These are phyloP conservation scores for Ianthella basta DNA, from an alignment of 37 sponge, comb jelly and placozoan genomes.

Conservation along the genomic window DNA sequence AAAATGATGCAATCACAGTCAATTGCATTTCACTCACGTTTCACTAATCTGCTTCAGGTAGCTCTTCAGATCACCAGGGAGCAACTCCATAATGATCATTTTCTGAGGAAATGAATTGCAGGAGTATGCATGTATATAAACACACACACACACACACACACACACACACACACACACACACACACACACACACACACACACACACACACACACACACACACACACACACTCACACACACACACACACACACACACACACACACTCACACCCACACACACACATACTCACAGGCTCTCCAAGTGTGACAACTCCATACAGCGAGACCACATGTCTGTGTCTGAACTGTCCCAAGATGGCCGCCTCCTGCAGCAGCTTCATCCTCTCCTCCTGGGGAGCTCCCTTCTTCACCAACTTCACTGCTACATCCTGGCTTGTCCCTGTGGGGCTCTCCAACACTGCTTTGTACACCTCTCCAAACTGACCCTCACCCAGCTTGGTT, in stretches of 20 bases:
- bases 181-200: no score
- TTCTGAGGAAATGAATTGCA: not conserved
- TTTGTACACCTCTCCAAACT: slow-evolving; percentile 20
- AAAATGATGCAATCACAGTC: no score
- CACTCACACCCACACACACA: no score
- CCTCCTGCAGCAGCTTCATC: slow-evolving; percentile 5
- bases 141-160: no score
- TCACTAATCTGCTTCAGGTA: not conserved
- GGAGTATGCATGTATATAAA: no score
- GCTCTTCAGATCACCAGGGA: slow-evolving; percentile 9
- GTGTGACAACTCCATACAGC: slow-evolving; percentile 10
- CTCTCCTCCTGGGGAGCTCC: slow-evolving; percentile 15
- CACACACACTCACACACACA: no score
- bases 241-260: no score
- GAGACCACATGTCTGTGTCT: slow-evolving; percentile 25
- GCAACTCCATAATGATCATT: slow-evolving; percentile 17
- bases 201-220: no score
- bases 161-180: no score
- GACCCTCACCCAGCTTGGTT: no score
- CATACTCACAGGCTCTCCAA: not conserved
- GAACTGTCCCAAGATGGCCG: slow-evolving; percentile 9
- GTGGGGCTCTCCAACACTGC: not conserved
- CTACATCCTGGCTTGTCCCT: slow-evolving; percentile 2
- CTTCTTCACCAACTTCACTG: slow-evolving; percentile 24
- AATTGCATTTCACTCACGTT: not conserved